These are phyloP conservation scores for Syrista parreyssii DNA, from an alignment of 2,888 invertebrate genomes.

Conservation along the genomic window DNA sequence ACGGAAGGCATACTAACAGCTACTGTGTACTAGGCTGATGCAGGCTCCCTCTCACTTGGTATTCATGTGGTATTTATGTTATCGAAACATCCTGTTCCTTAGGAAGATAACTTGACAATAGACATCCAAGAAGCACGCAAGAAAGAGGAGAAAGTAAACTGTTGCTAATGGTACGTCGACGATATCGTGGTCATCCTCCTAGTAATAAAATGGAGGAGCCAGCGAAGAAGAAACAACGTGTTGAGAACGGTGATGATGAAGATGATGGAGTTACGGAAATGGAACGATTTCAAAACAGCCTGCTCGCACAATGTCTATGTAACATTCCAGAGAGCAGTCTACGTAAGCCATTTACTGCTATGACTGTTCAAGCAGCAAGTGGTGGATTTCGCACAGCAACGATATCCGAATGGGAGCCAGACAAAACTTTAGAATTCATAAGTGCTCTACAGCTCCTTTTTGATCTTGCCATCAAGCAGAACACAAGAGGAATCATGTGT, in stretches of 20 bases:
- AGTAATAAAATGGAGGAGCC: conserved; percentile 83
- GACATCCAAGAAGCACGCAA: conserved; percentile 21
- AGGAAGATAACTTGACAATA: conserved; percentile 49
- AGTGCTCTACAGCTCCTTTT: conserved; percentile 86
- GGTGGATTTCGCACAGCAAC: conserved; percentile 69
- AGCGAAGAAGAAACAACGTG: conserved; percentile 84
- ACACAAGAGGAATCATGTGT: conserved; percentile 84
- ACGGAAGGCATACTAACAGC: conserved; percentile 9
- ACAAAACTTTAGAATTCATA: conserved; percentile 79
- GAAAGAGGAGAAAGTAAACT: conserved; percentile 20
- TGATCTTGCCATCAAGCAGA: conserved; percentile 87
- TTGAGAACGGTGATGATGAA: conserved; percentile 71
- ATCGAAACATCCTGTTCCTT: conserved; percentile 13
- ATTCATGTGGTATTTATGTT: conserved; percentile 8
- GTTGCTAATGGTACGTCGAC: conserved; percentile 75
- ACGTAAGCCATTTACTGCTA: conserved; percentile 78
- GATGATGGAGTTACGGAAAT: conserved; percentile 73
- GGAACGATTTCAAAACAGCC: conserved; percentile 73
- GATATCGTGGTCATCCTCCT: conserved; percentile 69
- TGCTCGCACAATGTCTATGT: conserved; percentile 84
- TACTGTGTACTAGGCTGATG: conserved; percentile 16
- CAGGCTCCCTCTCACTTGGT: conserved; percentile 7
- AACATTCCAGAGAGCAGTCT: conserved; percentile 78
- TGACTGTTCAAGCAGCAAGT: conserved; percentile 67
- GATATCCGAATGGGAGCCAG: conserved; percentile 74